Evolutionary conservation across 1,140 invertebrate species (phyloP), one percentile per base, ranked within the genome.

Genomic region (Drosophila eugracilis): DNA sequence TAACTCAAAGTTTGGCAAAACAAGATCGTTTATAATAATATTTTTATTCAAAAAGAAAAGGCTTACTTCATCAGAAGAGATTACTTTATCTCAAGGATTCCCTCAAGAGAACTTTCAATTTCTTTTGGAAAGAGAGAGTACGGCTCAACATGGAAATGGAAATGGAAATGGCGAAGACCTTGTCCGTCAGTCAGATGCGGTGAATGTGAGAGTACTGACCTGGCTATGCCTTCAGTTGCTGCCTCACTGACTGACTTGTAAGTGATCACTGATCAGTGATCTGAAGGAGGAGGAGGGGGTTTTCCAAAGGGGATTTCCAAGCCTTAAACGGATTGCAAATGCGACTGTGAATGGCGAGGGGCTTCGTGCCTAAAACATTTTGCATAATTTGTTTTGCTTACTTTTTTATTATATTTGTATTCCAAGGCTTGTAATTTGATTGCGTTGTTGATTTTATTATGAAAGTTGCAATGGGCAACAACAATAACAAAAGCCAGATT

Each of bases 371-470:
- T 67, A 75, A 75, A 75, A 66, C 72, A 75, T 84, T 79, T 79
- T 85, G 80, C 80, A 78, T 85, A 85, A 74, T 85, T 78, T 63
- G 57, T 49, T 69, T 75, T 67, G 75, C 59, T 42, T 14, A 44
- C 30, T 59, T 76, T 78, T 70, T n/a, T n/a, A n/a, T n/a, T n/a
- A n/a, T 49, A 54, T 44, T 50, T 57, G 24, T 75, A 67, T 55
- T 52, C 49, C 55, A 53, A 52, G 45, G 37, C 36, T 49, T 50
- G 78, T 41, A 75, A 76, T 83, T 83, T 77, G 63, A 78, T 83
- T 66, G 67, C 79, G 59, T 83, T 71, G 78, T 62, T 75, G 75
- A 83, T 71, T 84, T 75, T 66, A 78, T 78, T 85, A 85, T 85
- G 80, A 85, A 85, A 85, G 80, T 85, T 76, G 76, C 54, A 36